Conservation (phyloP, 2,888 invertebrate genomes). For the Campoplex capitator region DNA sequence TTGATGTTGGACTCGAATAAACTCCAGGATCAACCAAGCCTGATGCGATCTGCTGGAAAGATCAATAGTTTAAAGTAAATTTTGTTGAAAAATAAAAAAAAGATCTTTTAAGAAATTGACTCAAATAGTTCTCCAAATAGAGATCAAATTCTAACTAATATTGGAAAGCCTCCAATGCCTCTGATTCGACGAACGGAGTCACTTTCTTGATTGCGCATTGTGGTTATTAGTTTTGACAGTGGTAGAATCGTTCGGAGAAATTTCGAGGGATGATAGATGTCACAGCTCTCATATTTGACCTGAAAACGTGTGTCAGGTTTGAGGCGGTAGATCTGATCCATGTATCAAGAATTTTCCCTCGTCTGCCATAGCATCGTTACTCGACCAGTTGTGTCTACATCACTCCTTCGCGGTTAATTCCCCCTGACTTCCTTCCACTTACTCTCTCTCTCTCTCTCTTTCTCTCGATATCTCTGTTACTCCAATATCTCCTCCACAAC, state of each 20-base stretch:
- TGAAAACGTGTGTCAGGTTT: slow-evolving; percentile 15
- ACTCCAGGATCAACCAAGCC: not conserved
- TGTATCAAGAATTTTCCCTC: slow-evolving; percentile 39
- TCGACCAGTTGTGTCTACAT: slow-evolving; percentile 76
- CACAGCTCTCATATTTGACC: not conserved
- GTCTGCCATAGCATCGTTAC: slow-evolving; percentile 73
- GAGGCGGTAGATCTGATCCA: slow-evolving; percentile 44
- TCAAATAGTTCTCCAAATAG: not conserved
- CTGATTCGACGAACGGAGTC: not conserved
- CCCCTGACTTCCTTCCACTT: slow-evolving; percentile 34
- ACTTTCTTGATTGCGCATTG: not conserved
- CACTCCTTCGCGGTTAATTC: slow-evolving; percentile 67
- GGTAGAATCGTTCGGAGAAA: not conserved
- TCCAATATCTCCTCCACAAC: slow-evolving; percentile 67
- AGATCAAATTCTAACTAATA: not conserved
- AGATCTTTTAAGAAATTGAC: not conserved
- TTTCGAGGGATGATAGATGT: not conserved
- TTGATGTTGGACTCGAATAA: not conserved
- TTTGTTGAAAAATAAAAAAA: not conserved
- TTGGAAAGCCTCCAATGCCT: not conserved
- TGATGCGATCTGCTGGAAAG: not conserved
- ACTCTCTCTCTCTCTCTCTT: slow-evolving; percentile 41
- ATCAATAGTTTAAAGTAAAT: not conserved
- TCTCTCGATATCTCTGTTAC: slow-evolving; percentile 40
- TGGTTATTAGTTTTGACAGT: slow-evolving; percentile 22